These are phyloP conservation scores for Erpobdella octoculata DNA, from an alignment of 2,888 invertebrate genomes.

Conservation along the genomic window DNA sequence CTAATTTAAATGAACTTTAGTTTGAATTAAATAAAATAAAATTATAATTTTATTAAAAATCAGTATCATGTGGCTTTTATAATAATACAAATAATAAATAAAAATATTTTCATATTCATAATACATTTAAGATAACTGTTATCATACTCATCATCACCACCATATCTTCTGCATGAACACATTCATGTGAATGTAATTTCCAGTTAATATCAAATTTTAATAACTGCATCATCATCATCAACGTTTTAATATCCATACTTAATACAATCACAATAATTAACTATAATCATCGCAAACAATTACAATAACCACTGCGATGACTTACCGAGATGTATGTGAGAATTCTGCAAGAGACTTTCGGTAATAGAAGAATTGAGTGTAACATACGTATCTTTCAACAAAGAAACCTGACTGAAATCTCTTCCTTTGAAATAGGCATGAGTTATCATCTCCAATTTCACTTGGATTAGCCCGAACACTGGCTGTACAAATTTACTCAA, in stretches of 20 bases:
- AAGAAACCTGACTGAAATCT: constrained; percentile 54
- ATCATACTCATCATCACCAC: too few relatives aligned
- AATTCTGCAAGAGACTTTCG: constrained; percentile 49
- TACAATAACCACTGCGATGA: too few relatives aligned
- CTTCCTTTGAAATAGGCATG: constrained; percentile 87
- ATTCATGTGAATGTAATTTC: too few relatives aligned
- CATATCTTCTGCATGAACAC: too few relatives aligned
- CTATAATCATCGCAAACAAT: too few relatives aligned
- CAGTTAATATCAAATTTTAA: background rate
- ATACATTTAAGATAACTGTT: too few relatives aligned
- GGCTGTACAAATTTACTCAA: constrained; percentile 56
- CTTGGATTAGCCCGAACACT: constrained; percentile 71
- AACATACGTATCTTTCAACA: constrained; percentile 78
- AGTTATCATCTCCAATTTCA: constrained; percentile 89
- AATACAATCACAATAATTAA: background rate
- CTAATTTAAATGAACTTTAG: too few relatives aligned
- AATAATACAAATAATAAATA: background rate
- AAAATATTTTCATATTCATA: too few relatives aligned
- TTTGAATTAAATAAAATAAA: too few relatives aligned
- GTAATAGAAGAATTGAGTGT: constrained; percentile 78
- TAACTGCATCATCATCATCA: background rate
- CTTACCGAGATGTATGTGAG: constrained; percentile 64
- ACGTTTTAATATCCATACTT: background rate
- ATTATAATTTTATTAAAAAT: too few relatives aligned
- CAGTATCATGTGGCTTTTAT: too few relatives aligned